Evolutionary conservation across 2,113 vertebrate genomes (phyloP), one percentile per base, ranked within the genome.

Genomic region (Siphamia tubifer): DNA sequence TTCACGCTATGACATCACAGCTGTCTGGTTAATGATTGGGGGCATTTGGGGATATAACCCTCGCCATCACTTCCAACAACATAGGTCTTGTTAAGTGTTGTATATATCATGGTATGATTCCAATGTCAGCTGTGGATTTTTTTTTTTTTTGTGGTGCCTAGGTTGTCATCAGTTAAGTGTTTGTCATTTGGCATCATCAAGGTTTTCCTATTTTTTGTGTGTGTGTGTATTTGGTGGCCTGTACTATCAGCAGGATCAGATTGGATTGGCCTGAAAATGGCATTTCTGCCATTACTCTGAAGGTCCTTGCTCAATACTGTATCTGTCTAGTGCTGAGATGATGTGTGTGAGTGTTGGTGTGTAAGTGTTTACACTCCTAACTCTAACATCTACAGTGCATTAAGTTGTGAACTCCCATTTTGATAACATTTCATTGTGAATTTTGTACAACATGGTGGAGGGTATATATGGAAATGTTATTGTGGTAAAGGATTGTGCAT

Each of bases 201-300:
- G 48, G 45, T 60, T 63, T 82, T 54, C 28, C 21, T 13, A 10
- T 44, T 61, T 28, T 48, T 31, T 28, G 53, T 62, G 57, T 53
- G 52, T 43, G 12, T 44, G 17, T 63, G 44, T 85, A 86, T 89
- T 86, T 84, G 87, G 88, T 90, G 91, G 92, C 92, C 89, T 91
- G 89, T 91, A 52, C 90, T 95, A 94, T 98, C 95, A 84, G 91
- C 82, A 87, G 85, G 90, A 98, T 98, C 95, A 96, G 94, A 96
- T 96, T 95, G 94, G 71, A 85, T 85, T 52, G 92, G 92, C 92
- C 94, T 93, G 94, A 96, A 90, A 97, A 98, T 98, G 96, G 94
- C 95, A 97, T 96, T 99, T 97, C 94, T 96, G 95, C 94, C 95
- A 96, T 96, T 96, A 95, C 94, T 94, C 92, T 94, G 92, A 95